Conservation (phyloP, 2,888 invertebrate species). For the Hemaris fuciformis region DNA sequence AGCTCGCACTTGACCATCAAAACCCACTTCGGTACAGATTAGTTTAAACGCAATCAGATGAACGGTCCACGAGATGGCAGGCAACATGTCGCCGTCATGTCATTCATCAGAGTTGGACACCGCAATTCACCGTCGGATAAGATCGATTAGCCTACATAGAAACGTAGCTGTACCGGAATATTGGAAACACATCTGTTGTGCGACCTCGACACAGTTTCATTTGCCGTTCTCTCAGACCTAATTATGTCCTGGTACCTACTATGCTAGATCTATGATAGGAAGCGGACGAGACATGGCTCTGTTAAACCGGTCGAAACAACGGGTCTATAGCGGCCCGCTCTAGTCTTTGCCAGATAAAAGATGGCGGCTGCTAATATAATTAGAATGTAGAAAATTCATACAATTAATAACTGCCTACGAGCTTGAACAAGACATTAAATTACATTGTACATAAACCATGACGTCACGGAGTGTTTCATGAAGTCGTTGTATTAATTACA, state of each 20-base stretch:
- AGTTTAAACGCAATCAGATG: not conserved
- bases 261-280: constrained; percentile 58
- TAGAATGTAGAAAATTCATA: not conserved
- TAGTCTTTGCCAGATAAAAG: not conserved
- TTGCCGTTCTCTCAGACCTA: constrained; percentile 52
- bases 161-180: constrained; percentile 28
- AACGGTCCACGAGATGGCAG: not conserved
- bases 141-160: constrained; percentile 49
- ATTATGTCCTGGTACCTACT: constrained; percentile 18
- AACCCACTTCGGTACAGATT: not conserved
- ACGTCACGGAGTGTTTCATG: too few species aligned
- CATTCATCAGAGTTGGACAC: not conserved
- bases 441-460: too few species aligned
- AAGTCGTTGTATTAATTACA: too few species aligned
- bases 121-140: constrained; percentile 29
- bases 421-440: not conserved
- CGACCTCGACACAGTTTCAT: constrained; percentile 65
- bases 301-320: constrained; percentile 51
- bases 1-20: not conserved
- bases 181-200: constrained; percentile 28
- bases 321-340: constrained; percentile 19
- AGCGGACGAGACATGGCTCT: constrained; percentile 48
- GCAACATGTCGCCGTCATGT: not conserved
- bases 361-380: not conserved
- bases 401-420: not conserved